Base-by-base conservation (phyloP, 2,797 vertebrate genomes). In the Fringilla coelebs region DNA sequence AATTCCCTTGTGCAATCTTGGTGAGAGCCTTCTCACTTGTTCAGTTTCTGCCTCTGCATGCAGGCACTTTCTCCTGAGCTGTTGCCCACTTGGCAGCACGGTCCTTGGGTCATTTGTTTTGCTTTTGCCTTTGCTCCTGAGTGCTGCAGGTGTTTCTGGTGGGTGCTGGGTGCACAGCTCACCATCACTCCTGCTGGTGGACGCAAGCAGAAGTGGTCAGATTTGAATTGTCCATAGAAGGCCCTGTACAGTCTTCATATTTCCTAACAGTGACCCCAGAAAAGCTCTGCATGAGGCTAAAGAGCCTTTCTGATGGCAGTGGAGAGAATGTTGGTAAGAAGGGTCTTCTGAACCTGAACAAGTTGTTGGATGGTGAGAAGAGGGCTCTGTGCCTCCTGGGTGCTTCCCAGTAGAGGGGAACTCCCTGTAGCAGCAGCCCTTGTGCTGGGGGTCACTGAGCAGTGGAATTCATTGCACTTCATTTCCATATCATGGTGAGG, bases 341-440 rank as follows among this genome's bases (percentile, higher is more conserved):
- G 54, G 26, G 21, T 66, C 48, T 85, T 79, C 31, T 77, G 73
- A 61, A 46, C 18, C 21, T 32, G 34, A 6, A 4, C 26, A 24
- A 52, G 15, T 58, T 13, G n/a, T 58, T 13, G n/a, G 31, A 19
- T 3, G 10, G 52, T 36, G 49, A 51, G 41, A 73, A 45, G 45
- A 55, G 48, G 40, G n/a, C 8, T 29, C 0, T 0, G 8, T 9
- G 20, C n/a, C 51, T 63, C 6, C 28, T 75, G 58, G 6, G 25
- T 5, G 1, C 48, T 78, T 72, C n/a, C 18, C 54, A 40, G 31
- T 7, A 4, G 43, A 25, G 41, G 8, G 19, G 29, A 32, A 18
- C 17, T 41, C 10, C 32, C 36, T 5, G 4, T 20, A 40, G 62
- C 52, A 40, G 62, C 52, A 41, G 24, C 29, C 67, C 32, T 72